phyloP scores from a whole-genome alignment of 2,888 invertebrate species.

The Exocentrus adspersus region DNA sequence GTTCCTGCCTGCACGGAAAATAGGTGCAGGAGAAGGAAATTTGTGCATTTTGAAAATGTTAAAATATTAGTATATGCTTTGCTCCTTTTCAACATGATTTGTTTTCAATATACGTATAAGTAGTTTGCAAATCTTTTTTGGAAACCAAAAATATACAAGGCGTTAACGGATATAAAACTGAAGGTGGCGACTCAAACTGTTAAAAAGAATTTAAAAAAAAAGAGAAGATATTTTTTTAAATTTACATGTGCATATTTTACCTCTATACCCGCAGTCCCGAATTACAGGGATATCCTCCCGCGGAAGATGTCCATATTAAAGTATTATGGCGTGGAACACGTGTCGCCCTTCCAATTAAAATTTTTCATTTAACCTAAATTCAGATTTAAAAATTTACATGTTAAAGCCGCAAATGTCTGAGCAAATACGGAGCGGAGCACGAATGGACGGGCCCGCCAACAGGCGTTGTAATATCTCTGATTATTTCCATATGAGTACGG shows the following conservation, averaged over 20 bases:
- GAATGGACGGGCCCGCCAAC: constrained; percentile 47
- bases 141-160: too few species aligned
- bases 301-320: constrained; percentile 24
- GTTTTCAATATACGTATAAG: neutral
- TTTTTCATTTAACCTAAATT: constrained; percentile 45
- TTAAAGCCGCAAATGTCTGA: constrained; percentile 45
- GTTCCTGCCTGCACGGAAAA: neutral
- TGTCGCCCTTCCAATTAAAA: constrained; percentile 44
- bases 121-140: too few species aligned
- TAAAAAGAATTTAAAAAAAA: too few species aligned
- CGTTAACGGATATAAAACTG: too few species aligned
- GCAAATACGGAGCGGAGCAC: constrained; percentile 40
- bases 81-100: too few species aligned
- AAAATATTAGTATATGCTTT: neutral
- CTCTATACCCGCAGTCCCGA: constrained; percentile 1
- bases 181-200: too few species aligned
- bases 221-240: too few species aligned
- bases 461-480: constrained; percentile 60
- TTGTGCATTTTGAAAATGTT: neutral
- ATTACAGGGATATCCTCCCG: constrained; percentile 9
- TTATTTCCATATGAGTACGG: constrained; percentile 62
- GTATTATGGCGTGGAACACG: constrained; percentile 27
- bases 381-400: constrained; percentile 47
- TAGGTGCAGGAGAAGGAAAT: neutral
- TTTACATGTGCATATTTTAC: neutral